Evolutionary conservation across 37 sponge, comb jelly and placozoan species (phyloP).

Genomic region (Hormiphora californensis): DNA sequence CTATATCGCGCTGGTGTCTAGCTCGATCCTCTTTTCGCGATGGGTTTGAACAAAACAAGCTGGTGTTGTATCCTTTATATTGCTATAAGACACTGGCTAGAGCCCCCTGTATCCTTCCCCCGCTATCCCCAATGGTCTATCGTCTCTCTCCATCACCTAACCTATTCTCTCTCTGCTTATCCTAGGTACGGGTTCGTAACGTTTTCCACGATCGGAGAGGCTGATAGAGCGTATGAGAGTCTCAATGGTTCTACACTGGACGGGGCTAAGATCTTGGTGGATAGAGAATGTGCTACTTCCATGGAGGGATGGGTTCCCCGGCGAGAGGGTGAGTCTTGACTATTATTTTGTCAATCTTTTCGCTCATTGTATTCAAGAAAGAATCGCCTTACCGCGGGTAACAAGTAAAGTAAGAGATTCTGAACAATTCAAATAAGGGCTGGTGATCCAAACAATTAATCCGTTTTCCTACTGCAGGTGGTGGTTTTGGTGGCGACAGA

Average conservation of each 20-base stretch:
- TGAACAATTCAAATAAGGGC: no score
- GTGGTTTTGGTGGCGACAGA: conserved; percentile 94
- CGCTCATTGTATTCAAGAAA: no score
- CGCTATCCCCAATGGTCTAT: no score
- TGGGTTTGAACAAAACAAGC: no score
- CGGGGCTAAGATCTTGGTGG: conserved; percentile 69
- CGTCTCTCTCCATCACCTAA: no score
- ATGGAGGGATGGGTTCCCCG: conserved; percentile 89
- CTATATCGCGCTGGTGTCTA: no score
- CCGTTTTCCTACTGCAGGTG: conserved; percentile 62
- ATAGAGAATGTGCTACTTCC: conserved; percentile 70
- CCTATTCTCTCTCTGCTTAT: not conserved
- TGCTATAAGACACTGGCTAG: no score
- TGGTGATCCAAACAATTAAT: not conserved
- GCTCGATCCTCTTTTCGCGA: no score
- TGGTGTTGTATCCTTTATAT: no score
- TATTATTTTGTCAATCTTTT: not conserved
- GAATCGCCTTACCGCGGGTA: no score
- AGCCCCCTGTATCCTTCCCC: no score
- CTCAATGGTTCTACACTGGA: conserved; percentile 56
- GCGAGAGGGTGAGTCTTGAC: conserved; percentile 74
- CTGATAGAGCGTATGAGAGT: not conserved
- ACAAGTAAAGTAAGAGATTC: no score
- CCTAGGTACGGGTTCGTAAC: conserved; percentile 44
- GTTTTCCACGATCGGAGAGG: not conserved